Base-by-base conservation (phyloP, 2,888 invertebrate genomes). In the Chrysina gloriosa region DNA sequence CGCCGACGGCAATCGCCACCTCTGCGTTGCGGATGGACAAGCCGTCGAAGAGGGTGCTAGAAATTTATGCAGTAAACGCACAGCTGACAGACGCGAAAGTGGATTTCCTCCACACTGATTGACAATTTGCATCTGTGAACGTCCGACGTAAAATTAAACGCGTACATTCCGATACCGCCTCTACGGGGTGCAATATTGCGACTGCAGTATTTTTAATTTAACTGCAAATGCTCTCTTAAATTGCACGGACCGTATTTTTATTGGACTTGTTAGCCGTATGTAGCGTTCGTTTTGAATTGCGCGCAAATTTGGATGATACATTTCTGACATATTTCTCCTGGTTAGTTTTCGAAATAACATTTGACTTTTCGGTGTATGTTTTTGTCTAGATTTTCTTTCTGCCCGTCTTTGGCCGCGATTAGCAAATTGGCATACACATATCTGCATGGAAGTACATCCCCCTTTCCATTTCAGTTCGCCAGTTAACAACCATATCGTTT, bases 171-270 rank as follows among this genome's bases (percentile, higher is more conserved):
- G 42, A 58, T 27, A 58, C 21, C 48, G 27, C 27, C 9, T 6
- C 11, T 7, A 27, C 7, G 27, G 6, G 6, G 25, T 25, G 27
- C 58, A 42, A 58, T 58, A 58, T 58, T 42, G 25, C 58, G 42
- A 58, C 58, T 58, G 58, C 42, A 58, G 58, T 58, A 58, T 58
- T 58, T 58, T 58, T 42, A 58, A 58, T 39, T 58, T 58, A 58
- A 42, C 58, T 42, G 16, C 58, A 58, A 27, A 23, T 14, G 39
- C 16, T 11, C 42, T 16, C 16, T 25, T 42, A 56, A 56, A 42
- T 39, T 58, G 27, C 3, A 42, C 42, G 34, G 4, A 58, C 19
- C 42, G 19, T 19, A 42, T 9, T 5, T 42, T 42, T 16, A 42
- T 42, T 1, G 19, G 6, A 42, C 14, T 19, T 42, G 14, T 42